Evolutionary conservation across 2,888 invertebrate species (phyloP).

Genomic region (Drosophila buzzatii): DNA sequence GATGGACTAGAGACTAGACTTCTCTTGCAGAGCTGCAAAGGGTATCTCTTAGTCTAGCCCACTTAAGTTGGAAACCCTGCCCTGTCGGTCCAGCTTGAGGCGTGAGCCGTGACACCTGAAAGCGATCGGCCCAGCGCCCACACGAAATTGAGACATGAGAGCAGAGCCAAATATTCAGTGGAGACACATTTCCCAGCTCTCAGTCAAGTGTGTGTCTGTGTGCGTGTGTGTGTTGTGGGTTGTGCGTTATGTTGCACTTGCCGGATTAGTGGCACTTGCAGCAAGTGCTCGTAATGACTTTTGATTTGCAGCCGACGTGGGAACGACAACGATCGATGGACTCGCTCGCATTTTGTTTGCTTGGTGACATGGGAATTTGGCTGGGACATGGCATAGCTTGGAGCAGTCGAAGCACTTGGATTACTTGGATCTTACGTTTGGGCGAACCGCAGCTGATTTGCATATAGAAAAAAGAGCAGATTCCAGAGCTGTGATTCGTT

Average conservation of each 20-base stretch:
- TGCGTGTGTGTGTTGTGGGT: constrained; percentile 35
- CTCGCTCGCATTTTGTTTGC: constrained; percentile 34
- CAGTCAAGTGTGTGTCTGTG: constrained; percentile 48
- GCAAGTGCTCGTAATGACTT: constrained; percentile 77
- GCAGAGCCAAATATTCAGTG: constrained; percentile 6
- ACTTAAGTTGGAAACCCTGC: constrained; percentile 10
- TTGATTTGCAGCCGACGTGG: constrained; percentile 74
- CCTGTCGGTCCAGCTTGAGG: constrained; percentile 43
- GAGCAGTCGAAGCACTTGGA: not conserved
- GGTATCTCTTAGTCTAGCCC: not conserved
- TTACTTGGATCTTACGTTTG: constrained; percentile 19
- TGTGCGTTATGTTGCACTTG: constrained; percentile 62
- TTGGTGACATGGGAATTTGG: constrained; percentile 55
- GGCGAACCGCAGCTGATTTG: constrained; percentile 59
- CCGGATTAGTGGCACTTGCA: constrained; percentile 74
- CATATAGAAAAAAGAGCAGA: constrained; percentile 59
- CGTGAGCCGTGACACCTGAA: constrained; percentile 69
- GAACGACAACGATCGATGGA: constrained; percentile 46
- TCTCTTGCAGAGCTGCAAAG: not conserved
- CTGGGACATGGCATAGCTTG: constrained; percentile 10
- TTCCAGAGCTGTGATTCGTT: constrained; percentile 54
- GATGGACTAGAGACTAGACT: too few species aligned
- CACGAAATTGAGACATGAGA: constrained; percentile 69
- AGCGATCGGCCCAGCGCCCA: constrained; percentile 67
- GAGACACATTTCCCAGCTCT: constrained; percentile 49